Percentiles rank a stretch among this genome's conserved stretches.
These are phyloP conservation scores for Hucho hucho DNA, from an alignment of 2,113 vertebrate genomes.

Conservation along the genomic window DNA sequence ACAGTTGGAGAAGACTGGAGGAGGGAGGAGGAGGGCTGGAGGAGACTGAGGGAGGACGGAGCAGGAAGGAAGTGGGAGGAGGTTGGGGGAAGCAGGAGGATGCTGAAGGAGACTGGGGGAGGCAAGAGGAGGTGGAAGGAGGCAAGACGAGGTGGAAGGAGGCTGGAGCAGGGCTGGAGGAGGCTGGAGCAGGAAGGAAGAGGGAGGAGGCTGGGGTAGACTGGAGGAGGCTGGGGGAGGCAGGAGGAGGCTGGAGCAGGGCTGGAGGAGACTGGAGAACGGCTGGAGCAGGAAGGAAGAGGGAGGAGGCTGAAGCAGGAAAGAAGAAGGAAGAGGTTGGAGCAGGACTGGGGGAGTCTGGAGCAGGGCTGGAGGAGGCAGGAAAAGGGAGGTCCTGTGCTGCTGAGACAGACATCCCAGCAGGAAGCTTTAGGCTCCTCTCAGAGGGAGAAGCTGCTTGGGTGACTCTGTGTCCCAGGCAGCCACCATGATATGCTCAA, in stretches of 20 bases:
- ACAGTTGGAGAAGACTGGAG: neutral
- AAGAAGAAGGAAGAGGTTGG: neutral
- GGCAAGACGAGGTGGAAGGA: neutral
- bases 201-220: neutral
- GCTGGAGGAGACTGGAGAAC: neutral
- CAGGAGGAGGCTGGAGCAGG: neutral
- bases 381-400: neutral
- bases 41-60: neutral
- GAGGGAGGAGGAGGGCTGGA: neutral
- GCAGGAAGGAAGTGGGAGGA: neutral
- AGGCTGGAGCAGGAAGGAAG: no score
- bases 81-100: neutral
- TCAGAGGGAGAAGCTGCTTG: neutral
- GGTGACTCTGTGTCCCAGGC: slow-evolving; percentile 9
- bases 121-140: no score
- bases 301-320: neutral
- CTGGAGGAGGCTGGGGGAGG: neutral
- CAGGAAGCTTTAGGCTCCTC: neutral
- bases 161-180: neutral
- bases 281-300: neutral
- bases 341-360: neutral
- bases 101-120: neutral
- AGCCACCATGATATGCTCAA: neutral
- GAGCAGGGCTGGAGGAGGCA: neutral
- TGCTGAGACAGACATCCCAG: neutral